Percentiles rank a stretch among this genome's conserved stretches.
These are phyloP conservation scores for Staurois parvus DNA, from an alignment of 2,797 vertebrate genomes.

Conservation along the genomic window DNA sequence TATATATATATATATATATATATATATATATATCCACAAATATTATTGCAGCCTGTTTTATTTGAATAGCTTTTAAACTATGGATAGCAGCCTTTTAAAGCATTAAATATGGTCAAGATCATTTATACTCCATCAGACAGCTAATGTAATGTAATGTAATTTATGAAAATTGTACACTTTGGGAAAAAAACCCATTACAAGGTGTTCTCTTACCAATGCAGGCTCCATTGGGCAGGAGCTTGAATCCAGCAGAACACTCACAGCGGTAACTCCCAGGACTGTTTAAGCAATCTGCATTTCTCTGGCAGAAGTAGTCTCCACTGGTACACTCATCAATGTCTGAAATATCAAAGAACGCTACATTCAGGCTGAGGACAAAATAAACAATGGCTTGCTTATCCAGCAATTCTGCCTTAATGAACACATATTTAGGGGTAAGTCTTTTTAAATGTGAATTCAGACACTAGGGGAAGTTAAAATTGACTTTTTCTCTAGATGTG, in stretches of 20 bases:
- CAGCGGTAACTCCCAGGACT: conserved; percentile 86
- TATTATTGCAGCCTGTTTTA: too few species aligned
- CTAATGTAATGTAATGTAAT: neutral
- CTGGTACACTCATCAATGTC: conserved; percentile 86
- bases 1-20: too few species aligned
- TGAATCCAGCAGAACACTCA: conserved; percentile 82
- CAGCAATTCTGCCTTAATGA: neutral
- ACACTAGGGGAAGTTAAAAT: too few species aligned
- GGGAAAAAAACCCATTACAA: conserved; percentile 2
- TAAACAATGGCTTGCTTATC: neutral
- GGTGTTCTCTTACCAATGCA: conserved; percentile 79
- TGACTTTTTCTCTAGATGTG: too few species aligned
- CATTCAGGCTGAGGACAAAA: conserved; percentile 10
- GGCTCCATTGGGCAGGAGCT: conserved; percentile 80
- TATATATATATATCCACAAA: too few species aligned
- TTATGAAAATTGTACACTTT: neutral
- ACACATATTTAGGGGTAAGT: neutral
- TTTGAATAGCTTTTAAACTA: too few species aligned
- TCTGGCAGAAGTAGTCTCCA: conserved; percentile 81
- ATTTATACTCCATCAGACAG: neutral
- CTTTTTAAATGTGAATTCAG: too few species aligned
- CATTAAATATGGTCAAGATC: neutral
- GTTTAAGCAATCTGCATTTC: conserved; percentile 85
- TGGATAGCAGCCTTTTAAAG: neutral
- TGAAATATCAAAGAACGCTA: conserved; percentile 67